Evolutionary conservation across 2,113 vertebrate species (phyloP).

Genomic region (Pipra filicauda): DNA sequence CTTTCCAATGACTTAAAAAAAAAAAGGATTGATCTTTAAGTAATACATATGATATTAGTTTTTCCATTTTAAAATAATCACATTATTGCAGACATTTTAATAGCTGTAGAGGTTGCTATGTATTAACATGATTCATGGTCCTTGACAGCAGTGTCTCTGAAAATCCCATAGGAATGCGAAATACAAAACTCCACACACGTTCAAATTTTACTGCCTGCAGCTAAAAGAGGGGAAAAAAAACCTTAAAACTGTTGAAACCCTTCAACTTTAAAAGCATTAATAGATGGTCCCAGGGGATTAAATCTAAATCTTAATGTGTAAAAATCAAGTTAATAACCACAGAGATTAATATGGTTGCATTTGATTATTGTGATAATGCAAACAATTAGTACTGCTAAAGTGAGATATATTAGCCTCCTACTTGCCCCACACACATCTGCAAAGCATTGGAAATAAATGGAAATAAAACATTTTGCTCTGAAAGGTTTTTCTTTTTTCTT

Average conservation of each 20-base stretch:
- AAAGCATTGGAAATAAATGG: constrained; percentile 73
- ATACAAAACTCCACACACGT: constrained; percentile 84
- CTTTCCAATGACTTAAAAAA: constrained; percentile 51
- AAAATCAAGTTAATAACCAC: constrained; percentile 85
- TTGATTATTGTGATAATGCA: constrained; percentile 85
- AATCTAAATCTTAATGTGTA: constrained; percentile 87
- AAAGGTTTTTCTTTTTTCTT: constrained; percentile 49
- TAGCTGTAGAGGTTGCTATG: constrained; percentile 85
- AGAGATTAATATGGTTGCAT: constrained; percentile 86
- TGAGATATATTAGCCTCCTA: constrained; percentile 78
- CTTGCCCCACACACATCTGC: constrained; percentile 74
- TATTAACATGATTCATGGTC: constrained; percentile 87
- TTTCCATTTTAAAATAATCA: constrained; percentile 85
- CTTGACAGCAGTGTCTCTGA: constrained; percentile 84
- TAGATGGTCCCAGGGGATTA: constrained; percentile 81
- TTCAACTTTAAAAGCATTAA: constrained; percentile 89
- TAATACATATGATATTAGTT: constrained; percentile 82
- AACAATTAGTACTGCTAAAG: constrained; percentile 83
- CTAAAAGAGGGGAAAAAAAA: constrained; percentile 78
- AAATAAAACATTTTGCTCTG: constrained; percentile 65
- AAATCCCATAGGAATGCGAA: constrained; percentile 83
- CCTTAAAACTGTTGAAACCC: constrained; percentile 86
- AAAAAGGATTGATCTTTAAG: constrained; percentile 78
- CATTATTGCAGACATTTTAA: constrained; percentile 88
- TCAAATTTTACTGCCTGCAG: constrained; percentile 87